Base-by-base conservation (phyloP, 23 tunicate species). In the Corella eumyota region DNA sequence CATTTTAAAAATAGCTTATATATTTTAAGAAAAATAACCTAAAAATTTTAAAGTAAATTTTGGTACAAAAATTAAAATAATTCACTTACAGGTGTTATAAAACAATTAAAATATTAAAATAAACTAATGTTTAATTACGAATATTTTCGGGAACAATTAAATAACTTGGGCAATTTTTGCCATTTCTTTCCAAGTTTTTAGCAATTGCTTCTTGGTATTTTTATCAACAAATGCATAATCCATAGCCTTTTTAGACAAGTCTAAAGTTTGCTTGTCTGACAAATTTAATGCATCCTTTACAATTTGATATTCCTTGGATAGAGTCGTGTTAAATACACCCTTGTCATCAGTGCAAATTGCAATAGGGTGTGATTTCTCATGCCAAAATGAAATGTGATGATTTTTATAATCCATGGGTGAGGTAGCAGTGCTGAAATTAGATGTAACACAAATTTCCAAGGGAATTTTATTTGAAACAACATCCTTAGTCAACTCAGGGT, bases 321-420 rank as follows among this genome's bases (percentile, higher is more conserved):
- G 69, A 22, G 69, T 53, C 25, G 98, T 81, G 29, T 90, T 34
- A 46, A 91, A 91, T 7, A 91, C 56, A 19, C 98, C 98, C 51
- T 81, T 91, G 63, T 91, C 98, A 75, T 91, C 98, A 26, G 98
- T 91, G 46, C 92, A 69, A 17, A 91, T 24, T 2, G 70, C 30
- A 63, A 73, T 66, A n/a, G 92, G 80, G 62, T 81, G 92, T 36
- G 25, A 27, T 27, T 37, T 19, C 15, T 65, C 30, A 0, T 59
- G 47, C 91, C 85, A 75, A 69, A 66, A 75, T 2, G 47, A 34
- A n/a, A 81, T n/a, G 44, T 80, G 85, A 81, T 81, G 91, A 23
- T 91, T 72, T 2, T 51, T 23, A 61, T 69, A 44, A 58, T 67
- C 69, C 11, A 32, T 19, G 7, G 80, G 75, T 1, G 64, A 63